Evolutionary conservation across 2,888 invertebrate genomes (phyloP).

Genomic region (Timandra comae): DNA sequence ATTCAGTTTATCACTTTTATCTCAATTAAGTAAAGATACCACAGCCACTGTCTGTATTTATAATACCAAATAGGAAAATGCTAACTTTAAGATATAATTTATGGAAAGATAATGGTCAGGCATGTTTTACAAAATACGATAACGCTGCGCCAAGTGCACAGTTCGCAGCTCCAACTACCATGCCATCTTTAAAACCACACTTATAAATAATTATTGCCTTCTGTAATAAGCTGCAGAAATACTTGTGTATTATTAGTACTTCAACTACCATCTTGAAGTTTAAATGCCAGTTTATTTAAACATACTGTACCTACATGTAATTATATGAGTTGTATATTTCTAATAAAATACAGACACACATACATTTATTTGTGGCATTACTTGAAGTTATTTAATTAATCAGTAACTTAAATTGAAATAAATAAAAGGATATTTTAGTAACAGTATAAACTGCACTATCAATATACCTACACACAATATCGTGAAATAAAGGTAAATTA

Average conservation of each 20-base stretch:
- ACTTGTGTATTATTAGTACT: too few species aligned
- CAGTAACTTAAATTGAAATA: too few species aligned
- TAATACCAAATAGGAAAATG: constrained; percentile 77
- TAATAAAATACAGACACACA: too few species aligned
- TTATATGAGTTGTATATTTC: too few species aligned
- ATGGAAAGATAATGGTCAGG: constrained; percentile 63
- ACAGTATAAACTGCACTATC: too few species aligned
- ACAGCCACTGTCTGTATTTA: constrained; percentile 77
- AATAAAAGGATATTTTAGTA: too few species aligned
- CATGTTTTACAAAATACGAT: constrained; percentile 46
- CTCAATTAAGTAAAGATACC: constrained; percentile 74
- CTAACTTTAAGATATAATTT: constrained; percentile 62
- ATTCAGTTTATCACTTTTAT: constrained; percentile 57
- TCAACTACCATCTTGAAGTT: too few species aligned
- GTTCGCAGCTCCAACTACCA: constrained; percentile 30
- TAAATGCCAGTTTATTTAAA: too few species aligned
- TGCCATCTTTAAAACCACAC: constrained; percentile 10
- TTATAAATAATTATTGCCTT: constrained; percentile 17
- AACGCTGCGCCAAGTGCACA: constrained; percentile 63
- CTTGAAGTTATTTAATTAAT: too few species aligned
- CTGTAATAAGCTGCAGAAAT: constrained; percentile 5
- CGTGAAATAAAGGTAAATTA: not conserved
- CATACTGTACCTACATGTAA: too few species aligned
- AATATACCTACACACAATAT: constrained; percentile 1
- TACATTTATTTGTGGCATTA: too few species aligned